These are phyloP conservation scores for Ploceus nigricollis DNA, from an alignment of 2,113 vertebrate genomes.

Conservation along the genomic window DNA sequence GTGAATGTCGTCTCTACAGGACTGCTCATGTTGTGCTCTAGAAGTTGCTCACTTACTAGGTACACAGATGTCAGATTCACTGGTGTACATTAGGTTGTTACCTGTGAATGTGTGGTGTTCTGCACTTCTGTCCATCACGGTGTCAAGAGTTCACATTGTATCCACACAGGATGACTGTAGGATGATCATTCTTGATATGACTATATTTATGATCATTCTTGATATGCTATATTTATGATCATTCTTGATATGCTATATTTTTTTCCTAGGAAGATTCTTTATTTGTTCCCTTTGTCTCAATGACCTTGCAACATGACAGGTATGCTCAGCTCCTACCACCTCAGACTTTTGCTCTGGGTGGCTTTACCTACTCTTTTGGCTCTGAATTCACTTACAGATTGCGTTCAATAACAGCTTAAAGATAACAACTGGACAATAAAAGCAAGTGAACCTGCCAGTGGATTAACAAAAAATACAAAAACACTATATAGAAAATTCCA, in stretches of 20 bases:
- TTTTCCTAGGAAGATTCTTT: not conserved
- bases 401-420: not conserved
- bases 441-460: not conserved
- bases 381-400: not conserved
- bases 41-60: not conserved
- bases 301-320: not conserved
- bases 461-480: not conserved
- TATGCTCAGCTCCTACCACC: not conserved
- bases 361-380: not conserved
- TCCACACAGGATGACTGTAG: not conserved
- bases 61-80: not conserved
- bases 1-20: not conserved
- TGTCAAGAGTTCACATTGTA: not conserved
- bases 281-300: not conserved
- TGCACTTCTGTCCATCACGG: not conserved
- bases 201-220: not conserved
- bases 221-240: not conserved
- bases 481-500: not conserved
- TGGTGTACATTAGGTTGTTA: not conserved
- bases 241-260: rapidly evolving
- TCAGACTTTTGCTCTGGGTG: not conserved
- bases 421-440: not conserved
- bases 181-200: not conserved
- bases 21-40: not conserved
- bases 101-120: not conserved